Percentiles rank a stretch among this genome's conserved stretches.
Evolutionary conservation across 2,113 vertebrate genomes (phyloP).

Genomic region (Danio rerio): DNA sequence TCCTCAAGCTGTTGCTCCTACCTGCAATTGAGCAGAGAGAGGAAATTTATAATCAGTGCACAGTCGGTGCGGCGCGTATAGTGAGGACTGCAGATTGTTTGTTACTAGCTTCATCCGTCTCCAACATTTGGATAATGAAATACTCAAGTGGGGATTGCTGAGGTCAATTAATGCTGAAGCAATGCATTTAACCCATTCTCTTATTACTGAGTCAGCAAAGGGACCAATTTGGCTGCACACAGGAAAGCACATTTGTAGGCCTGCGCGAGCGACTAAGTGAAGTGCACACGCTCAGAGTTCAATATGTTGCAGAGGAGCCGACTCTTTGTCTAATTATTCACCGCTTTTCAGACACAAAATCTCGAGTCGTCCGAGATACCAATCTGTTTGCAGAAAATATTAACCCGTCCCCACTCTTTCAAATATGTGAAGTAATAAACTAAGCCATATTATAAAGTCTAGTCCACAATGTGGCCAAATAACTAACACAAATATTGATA

Average conservation of each 20-base stretch:
- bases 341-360: conserved; percentile 47
- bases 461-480: conserved; percentile 41
- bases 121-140: conserved; percentile 82
- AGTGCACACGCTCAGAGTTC: neutral
- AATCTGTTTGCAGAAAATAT: conserved; percentile 54
- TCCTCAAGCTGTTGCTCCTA: conserved; percentile 84
- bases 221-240: conserved; percentile 54
- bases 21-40: conserved; percentile 86
- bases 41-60: conserved; percentile 76
- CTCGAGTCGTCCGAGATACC: conserved; percentile 34
- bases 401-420: conserved; percentile 31
- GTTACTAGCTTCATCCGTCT: conserved; percentile 81
- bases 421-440: conserved; percentile 34
- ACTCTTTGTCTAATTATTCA: conserved; percentile 54
- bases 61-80: conserved; percentile 69
- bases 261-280: neutral
- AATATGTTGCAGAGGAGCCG: conserved; percentile 33
- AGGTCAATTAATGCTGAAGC: conserved; percentile 82
- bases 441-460: conserved; percentile 31
- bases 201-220: conserved; percentile 49
- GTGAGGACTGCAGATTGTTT: conserved; percentile 78
- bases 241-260: conserved; percentile 12
- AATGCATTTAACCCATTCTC: conserved; percentile 62
- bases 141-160: conserved; percentile 76
- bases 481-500: conserved; percentile 54